phyloP scores from a whole-genome alignment of 2,797 vertebrate genomes.

The Aplochiton taeniatus region DNA sequence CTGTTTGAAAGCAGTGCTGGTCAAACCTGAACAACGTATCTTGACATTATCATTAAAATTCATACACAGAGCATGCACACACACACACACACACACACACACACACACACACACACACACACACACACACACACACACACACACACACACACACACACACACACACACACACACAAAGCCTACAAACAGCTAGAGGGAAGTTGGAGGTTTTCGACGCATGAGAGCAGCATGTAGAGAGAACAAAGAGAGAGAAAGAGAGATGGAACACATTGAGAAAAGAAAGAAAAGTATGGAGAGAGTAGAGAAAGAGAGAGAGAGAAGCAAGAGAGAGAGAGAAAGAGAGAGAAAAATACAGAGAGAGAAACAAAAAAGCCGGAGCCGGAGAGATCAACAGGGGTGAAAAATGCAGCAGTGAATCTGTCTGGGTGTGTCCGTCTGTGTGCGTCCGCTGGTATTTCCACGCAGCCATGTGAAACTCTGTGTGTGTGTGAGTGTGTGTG shows the following conservation, averaged over 20 bases:
- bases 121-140: slow-evolving; percentile 10
- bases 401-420: slow-evolving; percentile 28
- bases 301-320: no score
- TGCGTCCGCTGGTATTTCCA: background rate
- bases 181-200: background rate
- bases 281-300: background rate
- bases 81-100: slow-evolving; percentile 12
- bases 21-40: slow-evolving; percentile 17
- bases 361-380: slow-evolving; percentile 20
- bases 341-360: slow-evolving; percentile 16
- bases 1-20: slow-evolving; percentile 5
- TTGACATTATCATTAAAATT: no score
- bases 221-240: background rate
- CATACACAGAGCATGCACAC: background rate
- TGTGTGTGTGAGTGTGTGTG: slow-evolving; percentile 15
- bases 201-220: background rate
- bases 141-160: slow-evolving; percentile 5
- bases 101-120: slow-evolving; percentile 8
- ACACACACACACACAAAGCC: background rate
- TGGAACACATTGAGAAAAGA: background rate
- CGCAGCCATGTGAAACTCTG: background rate
- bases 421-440: slow-evolving; percentile 17
- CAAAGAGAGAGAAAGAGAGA: background rate
- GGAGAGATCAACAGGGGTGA: slow-evolving; percentile 25
- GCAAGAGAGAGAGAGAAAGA: background rate